These are phyloP conservation scores for Drosophila sp. DNA, from an alignment of 1,140 invertebrate genomes.

Conservation along the genomic window DNA sequence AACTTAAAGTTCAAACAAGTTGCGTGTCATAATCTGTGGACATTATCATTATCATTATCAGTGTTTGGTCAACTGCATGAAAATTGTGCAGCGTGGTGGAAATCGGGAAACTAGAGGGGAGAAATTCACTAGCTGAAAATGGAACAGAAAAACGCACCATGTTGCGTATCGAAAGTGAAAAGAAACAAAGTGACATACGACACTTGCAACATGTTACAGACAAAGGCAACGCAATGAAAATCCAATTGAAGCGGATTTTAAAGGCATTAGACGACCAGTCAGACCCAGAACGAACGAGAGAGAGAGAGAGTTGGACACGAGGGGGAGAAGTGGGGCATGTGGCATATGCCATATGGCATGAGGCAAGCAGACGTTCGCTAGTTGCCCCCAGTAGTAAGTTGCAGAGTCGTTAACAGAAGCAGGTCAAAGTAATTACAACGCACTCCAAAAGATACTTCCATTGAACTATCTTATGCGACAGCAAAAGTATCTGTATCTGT, in stretches of 20 bases:
- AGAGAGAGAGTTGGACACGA: neutral
- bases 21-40: constrained; percentile 75
- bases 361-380: constrained; percentile 1
- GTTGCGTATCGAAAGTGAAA: constrained; percentile 80
- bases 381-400: constrained; percentile 22
- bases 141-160: constrained; percentile 26
- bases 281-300: neutral
- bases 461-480: constrained; percentile 4
- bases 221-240: constrained; percentile 54
- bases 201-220: constrained; percentile 24
- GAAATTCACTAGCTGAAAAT: constrained; percentile 37
- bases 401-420: constrained; percentile 53
- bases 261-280: constrained; percentile 58
- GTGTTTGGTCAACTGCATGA: constrained; percentile 53
- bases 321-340: constrained; percentile 43
- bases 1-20: constrained; percentile 76
- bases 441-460: constrained; percentile 38
- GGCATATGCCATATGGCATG: constrained; percentile 38
- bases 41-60: constrained; percentile 70
- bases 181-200: constrained; percentile 57
- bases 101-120: constrained; percentile 31
- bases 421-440: constrained; percentile 79
- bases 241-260: constrained; percentile 81
- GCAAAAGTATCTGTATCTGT: constrained; percentile 38
- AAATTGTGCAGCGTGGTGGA: constrained; percentile 42